phyloP scores from a whole-genome alignment of 2,113 vertebrate species.

The Cheilinus undulatus region DNA sequence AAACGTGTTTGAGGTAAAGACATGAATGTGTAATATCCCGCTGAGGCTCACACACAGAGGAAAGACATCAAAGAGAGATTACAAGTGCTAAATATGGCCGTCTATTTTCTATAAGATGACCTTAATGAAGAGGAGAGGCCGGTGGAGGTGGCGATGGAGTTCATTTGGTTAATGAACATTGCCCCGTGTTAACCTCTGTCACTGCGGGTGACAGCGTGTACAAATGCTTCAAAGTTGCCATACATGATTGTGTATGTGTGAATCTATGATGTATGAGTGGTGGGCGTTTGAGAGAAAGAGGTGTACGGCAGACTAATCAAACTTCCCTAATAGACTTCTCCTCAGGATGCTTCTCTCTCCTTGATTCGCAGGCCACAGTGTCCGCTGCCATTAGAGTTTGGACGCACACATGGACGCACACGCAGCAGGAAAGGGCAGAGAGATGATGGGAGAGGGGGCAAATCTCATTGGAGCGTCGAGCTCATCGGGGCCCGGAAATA shows the following conservation, averaged over 20 bases:
- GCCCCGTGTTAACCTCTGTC: conserved; percentile 32
- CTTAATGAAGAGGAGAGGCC: conserved; percentile 48
- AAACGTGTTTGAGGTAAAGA: not conserved
- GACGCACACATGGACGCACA: conserved; percentile 24
- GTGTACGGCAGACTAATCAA: conserved; percentile 35
- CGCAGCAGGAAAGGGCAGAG: conserved; percentile 35
- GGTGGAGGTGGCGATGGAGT: conserved; percentile 34
- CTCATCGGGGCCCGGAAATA: conserved; percentile 75
- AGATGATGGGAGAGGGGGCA: conserved; percentile 63
- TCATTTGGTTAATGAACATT: conserved; percentile 57
- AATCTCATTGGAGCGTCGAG: conserved; percentile 60
- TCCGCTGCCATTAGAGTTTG: conserved; percentile 57
- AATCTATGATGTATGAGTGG: not conserved
- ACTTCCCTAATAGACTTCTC: conserved; percentile 49
- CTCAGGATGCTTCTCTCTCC: conserved; percentile 29
- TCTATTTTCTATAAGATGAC: conserved; percentile 49
- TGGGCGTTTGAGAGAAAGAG: conserved; percentile 12
- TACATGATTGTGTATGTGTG: not conserved
- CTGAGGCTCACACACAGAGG: not conserved
- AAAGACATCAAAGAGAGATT: conserved; percentile 8
- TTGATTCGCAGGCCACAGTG: conserved; percentile 38
- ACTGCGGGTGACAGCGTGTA: not conserved
- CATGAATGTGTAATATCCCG: not conserved
- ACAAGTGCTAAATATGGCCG: conserved; percentile 28
- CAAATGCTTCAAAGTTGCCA: conserved; percentile 1